Evolutionary conservation across 2,888 invertebrate species (phyloP), one percentile per base, ranked within the genome.

Genomic region (Melangyna quadrimaculata): DNA sequence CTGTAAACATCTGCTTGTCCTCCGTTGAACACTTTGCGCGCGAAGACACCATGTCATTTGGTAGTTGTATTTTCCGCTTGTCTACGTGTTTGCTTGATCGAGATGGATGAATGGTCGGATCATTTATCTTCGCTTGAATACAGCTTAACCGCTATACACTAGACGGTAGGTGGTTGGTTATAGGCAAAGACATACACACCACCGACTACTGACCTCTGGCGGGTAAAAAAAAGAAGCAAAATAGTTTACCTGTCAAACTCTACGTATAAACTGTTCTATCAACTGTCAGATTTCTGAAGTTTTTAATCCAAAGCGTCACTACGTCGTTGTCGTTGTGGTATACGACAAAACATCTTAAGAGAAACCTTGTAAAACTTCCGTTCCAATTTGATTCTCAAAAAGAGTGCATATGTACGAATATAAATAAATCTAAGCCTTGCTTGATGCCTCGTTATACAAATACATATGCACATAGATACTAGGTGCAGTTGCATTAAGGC

Each of bases 401-500:
- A 29, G 35, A 63, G n/a, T n/a, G n/a, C n/a, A n/a, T n/a, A 27
- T 61, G 9, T 9, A 40, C 74, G 10, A 22, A 67, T 35, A 67
- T 17, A 67, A 57, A 40, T 45, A 67, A 57, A 32, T 57, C 59
- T 29, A 51, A 19, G 40, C 24, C 57, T 37, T 22, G 37, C 43
- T 43, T 43, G 63, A 40, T 63, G n/a, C 24, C 65, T 86, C 69
- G 84, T 80, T 57, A 35, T 7, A 35, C 2, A 10, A 5, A 14
- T 17, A 32, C 6, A 53, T 7, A 14, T n/a, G 6, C n/a, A n/a
- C 9, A 2, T 53, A 32, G 57, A 14, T 86, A 27, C n/a, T 27
- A 77, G 80, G 84, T 84, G 84, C 84, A 80, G 84, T 86, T 79
- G 84, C 79, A 80, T 43, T 48, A 79, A 84, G 79, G 84, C 79